Conservation (phyloP, 2,797 vertebrate genomes). For the Tamandua tetradactyla region DNA sequence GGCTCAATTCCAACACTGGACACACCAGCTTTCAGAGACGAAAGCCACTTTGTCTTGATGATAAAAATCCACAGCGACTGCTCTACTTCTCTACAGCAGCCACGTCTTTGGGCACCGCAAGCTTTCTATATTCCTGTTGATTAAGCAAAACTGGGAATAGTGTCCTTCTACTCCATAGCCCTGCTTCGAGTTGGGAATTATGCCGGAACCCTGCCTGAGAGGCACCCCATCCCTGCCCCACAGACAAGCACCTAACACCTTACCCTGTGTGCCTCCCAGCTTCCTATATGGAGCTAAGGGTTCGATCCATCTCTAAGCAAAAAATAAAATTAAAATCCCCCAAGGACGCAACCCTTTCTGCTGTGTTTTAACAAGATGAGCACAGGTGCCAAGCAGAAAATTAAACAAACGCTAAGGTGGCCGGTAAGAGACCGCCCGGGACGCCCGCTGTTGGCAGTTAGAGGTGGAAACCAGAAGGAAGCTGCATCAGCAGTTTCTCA, state of each 20-base stretch:
- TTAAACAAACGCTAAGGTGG: fast-evolving
- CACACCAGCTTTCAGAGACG: neutral
- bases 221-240: no score
- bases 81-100: fast-evolving
- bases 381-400: neutral
- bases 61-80: neutral
- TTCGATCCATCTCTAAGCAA: neutral
- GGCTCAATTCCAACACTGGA: slow-evolving; percentile 31
- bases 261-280: neutral
- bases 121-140: fast-evolving
- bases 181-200: fast-evolving
- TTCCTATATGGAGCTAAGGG: neutral
- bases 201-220: fast-evolving
- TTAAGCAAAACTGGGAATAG: fast-evolving
- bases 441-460: slow-evolving; percentile 59
- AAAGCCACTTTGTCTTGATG: neutral
- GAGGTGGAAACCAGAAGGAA: slow-evolving; percentile 60
- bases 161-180: neutral
- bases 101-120: fast-evolving
- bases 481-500: slow-evolving; percentile 87
- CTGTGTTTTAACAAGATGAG: neutral
- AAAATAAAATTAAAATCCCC: neutral
- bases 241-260: neutral
- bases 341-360: neutral
- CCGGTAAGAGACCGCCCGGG: neutral